Evolutionary conservation across 2,797 vertebrate genomes (phyloP).

Genomic region (Eurystomus glaucurus): DNA sequence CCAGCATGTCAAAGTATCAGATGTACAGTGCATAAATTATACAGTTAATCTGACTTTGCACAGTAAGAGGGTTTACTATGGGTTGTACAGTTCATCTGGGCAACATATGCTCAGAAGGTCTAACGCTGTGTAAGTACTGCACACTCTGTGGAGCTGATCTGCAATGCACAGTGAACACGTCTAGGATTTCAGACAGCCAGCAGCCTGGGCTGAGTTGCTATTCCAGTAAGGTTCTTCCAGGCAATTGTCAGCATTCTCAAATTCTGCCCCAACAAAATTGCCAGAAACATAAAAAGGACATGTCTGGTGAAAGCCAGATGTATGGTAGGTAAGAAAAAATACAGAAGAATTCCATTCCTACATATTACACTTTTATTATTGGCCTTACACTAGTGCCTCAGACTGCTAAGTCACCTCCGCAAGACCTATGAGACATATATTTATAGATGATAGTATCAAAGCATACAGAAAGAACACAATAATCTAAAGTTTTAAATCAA

Average conservation of each 20-base stretch:
- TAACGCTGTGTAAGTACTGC: neutral
- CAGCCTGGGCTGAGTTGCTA: neutral
- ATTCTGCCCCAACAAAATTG: neutral
- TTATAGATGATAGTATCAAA: neutral
- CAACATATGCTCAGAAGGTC: conserved; percentile 21
- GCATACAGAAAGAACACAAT: neutral
- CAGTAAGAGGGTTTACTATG: neutral
- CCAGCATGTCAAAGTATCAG: neutral
- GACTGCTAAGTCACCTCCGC: neutral
- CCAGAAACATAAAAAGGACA: neutral
- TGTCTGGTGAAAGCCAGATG: neutral
- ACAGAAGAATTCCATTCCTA: accelerated
- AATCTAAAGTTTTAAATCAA: neutral
- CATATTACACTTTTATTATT: neutral
- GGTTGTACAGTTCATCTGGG: conserved; percentile 46
- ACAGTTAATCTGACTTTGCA: conserved; percentile 1
- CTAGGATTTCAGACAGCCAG: conserved; percentile 44
- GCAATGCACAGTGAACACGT: neutral
- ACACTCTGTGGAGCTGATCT: neutral
- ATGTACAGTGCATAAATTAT: conserved; percentile 24
- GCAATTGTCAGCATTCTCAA: conserved; percentile 32
- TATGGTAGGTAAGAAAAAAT: neutral
- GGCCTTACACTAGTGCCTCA: neutral
- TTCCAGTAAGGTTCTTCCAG: conserved; percentile 17
- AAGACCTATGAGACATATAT: neutral